Evolutionary conservation across 2,113 vertebrate genomes (phyloP).

Genomic region (Hydrochoerus hydrochaeris): DNA sequence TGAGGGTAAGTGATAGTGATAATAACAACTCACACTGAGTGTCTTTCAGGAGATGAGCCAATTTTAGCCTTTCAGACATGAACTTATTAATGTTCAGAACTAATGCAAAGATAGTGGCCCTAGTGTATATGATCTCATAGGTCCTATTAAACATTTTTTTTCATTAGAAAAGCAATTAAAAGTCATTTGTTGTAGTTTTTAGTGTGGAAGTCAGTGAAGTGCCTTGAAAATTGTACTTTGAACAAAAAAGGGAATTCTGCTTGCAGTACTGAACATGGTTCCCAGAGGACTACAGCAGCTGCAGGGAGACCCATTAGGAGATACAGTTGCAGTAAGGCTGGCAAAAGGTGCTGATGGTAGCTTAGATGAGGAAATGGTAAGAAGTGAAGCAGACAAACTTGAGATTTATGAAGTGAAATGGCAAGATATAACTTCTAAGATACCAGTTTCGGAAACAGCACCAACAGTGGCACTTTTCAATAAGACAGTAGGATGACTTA

Average conservation of each 20-base stretch:
- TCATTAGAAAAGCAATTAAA: neutral
- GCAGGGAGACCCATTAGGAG: neutral
- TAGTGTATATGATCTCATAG: neutral
- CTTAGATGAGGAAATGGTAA: neutral
- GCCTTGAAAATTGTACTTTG: neutral
- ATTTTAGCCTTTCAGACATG: neutral
- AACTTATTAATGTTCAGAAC: constrained; percentile 22
- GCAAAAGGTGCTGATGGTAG: neutral
- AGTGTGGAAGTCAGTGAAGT: neutral
- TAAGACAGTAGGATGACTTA: neutral
- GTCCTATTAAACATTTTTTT: neutral
- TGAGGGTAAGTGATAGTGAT: neutral
- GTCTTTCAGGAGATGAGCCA: neutral
- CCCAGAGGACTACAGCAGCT: neutral
- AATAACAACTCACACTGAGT: neutral
- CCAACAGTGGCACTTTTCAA: neutral
- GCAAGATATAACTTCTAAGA: neutral
- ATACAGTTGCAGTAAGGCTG: neutral
- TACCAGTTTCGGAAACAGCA: neutral
- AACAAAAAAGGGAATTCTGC: neutral
- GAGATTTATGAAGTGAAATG: neutral
- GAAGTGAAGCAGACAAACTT: neutral
- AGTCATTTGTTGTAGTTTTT: neutral
- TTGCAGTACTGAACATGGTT: neutral
- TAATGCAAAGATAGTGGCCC: neutral